Evolutionary conservation across 2,113 vertebrate genomes (phyloP).

Genomic region (Stercorarius parasiticus): DNA sequence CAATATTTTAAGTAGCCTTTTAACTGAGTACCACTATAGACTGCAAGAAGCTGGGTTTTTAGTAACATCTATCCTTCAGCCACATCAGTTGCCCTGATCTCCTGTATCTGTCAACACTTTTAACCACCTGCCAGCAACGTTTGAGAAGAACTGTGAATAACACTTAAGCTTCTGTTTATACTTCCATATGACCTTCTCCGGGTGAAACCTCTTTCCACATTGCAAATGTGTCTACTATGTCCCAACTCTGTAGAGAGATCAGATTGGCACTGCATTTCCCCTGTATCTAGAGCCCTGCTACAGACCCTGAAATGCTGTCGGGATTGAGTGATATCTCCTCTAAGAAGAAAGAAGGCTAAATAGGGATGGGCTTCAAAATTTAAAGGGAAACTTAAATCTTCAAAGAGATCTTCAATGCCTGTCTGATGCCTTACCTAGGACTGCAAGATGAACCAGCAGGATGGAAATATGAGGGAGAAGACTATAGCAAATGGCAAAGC

Average conservation of each 20-base stretch:
- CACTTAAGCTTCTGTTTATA: not conserved
- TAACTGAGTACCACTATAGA: not conserved
- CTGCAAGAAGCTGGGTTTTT: not conserved
- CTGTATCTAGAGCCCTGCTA: not conserved
- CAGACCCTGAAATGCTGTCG: not conserved
- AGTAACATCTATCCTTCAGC: not conserved
- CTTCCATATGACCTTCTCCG: not conserved
- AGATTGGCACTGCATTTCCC: not conserved
- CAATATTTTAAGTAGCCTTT: not conserved
- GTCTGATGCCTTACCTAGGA: not conserved
- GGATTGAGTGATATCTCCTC: not conserved
- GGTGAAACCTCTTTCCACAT: not conserved
- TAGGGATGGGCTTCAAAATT: not conserved
- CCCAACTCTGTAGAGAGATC: not conserved
- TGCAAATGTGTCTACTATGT: not conserved
- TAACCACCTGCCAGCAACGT: not conserved
- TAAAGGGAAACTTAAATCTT: constrained; percentile 34
- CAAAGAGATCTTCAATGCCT: constrained; percentile 8
- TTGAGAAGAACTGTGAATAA: not conserved
- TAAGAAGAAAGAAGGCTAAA: not conserved
- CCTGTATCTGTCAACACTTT: not conserved
- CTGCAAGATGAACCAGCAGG: not conserved
- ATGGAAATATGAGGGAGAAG: not conserved
- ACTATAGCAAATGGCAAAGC: not conserved
- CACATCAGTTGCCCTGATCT: not conserved